Evolutionary conservation across 1,140 invertebrate species (phyloP).

Genomic region (Gryllus bimaculatus): DNA sequence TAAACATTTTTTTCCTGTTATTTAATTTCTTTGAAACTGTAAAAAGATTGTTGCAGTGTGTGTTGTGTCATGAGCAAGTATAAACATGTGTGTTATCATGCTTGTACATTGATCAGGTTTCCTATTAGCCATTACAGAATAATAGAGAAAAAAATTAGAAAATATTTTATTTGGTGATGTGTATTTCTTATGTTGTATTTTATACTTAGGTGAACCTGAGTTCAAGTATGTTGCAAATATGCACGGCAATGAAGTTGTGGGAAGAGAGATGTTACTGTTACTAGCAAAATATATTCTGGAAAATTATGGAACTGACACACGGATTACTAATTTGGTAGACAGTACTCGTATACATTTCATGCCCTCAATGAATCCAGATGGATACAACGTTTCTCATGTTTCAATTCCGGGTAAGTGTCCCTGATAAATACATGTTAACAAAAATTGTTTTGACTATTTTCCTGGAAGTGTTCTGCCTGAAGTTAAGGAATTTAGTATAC

Average conservation of each 20-base stretch:
- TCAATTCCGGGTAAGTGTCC: slow-evolving; percentile 32
- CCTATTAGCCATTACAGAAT: no score
- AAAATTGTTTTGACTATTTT: background rate
- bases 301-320: slow-evolving; percentile 61
- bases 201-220: slow-evolving; percentile 61
- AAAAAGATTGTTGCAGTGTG: no score
- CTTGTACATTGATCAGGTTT: no score
- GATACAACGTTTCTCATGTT: slow-evolving; percentile 58
- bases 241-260: slow-evolving; percentile 95
- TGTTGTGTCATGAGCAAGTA: no score
- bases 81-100: no score
- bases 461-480: background rate
- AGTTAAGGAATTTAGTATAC: background rate
- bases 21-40: no score
- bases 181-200: background rate
- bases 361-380: slow-evolving; percentile 97
- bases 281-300: slow-evolving; percentile 82
- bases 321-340: slow-evolving; percentile 68
- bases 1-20: no score
- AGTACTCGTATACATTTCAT: slow-evolving; percentile 82
- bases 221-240: slow-evolving; percentile 93
- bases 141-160: background rate
- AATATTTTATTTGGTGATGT: background rate
- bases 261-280: slow-evolving; percentile 72
- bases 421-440: background rate